A percentile compares a stretch with the other conserved stretches of the same genome.
phyloP scores from a whole-genome alignment of 1,140 invertebrate species.

The Melitaea cinxia region DNA sequence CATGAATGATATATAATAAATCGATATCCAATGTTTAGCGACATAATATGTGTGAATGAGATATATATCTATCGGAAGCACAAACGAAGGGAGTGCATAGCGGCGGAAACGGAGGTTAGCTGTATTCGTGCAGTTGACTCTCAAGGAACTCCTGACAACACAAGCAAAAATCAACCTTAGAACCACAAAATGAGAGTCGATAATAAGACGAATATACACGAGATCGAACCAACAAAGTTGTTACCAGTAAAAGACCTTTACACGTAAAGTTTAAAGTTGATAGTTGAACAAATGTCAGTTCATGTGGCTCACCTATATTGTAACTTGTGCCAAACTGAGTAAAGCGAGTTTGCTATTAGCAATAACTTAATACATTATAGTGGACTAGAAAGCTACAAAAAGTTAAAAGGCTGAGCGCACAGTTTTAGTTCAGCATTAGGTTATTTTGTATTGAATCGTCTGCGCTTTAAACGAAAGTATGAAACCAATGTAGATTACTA shows the following conservation, averaged over 20 bases:
- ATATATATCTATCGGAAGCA: constrained; percentile 41
- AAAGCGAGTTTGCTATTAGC: constrained; percentile 46
- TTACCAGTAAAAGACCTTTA: constrained; percentile 24
- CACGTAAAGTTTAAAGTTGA: constrained; percentile 26
- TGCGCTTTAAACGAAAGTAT: constrained; percentile 23
- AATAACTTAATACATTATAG: constrained; percentile 46
- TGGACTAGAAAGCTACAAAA: constrained; percentile 43
- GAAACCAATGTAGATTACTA: neutral
- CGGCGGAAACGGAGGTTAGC: constrained; percentile 46
- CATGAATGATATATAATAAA: neutral
- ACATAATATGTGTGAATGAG: constrained; percentile 34
- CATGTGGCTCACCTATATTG: constrained; percentile 33
- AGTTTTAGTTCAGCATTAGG: constrained; percentile 27
- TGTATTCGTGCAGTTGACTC: constrained; percentile 46
- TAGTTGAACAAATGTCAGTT: constrained; percentile 10
- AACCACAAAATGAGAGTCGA: constrained; percentile 23
- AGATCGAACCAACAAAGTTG: constrained; percentile 5
- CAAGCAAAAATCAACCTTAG: constrained; percentile 33
- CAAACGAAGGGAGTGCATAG: constrained; percentile 46
- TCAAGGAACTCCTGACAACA: constrained; percentile 25
- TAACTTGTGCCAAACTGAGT: constrained; percentile 38
- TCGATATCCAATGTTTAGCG: constrained; percentile 18
- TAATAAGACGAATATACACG: constrained; percentile 23
- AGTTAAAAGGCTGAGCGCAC: constrained; percentile 37
- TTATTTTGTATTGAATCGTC: constrained; percentile 32